Evolutionary conservation across 1,140 invertebrate genomes (phyloP).

Genomic region (Drosophila rufa): DNA sequence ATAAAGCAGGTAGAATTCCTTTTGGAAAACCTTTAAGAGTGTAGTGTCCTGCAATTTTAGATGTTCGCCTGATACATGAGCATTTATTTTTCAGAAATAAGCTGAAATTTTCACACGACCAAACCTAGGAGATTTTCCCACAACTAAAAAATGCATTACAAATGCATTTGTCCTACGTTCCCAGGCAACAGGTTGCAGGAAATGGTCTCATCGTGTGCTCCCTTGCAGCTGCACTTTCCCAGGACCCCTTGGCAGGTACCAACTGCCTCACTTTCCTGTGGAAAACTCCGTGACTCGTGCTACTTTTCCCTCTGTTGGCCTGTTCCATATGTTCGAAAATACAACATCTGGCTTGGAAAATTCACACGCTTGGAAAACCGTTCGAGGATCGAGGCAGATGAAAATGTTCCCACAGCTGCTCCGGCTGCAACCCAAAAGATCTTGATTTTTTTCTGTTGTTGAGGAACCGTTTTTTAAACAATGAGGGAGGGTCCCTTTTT

Average conservation of each 20-base stretch:
- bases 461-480: slow-evolving; percentile 28
- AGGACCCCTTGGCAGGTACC: slow-evolving; percentile 29
- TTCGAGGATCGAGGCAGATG: slow-evolving; percentile 11
- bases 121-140: slow-evolving; percentile 26
- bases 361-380: slow-evolving; percentile 39
- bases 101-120: slow-evolving; percentile 38
- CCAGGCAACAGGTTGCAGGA: slow-evolving; percentile 40
- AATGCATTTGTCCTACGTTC: slow-evolving; percentile 9
- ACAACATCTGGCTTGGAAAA: slow-evolving; percentile 16
- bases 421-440: slow-evolving; percentile 31
- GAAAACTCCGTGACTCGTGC: slow-evolving; percentile 10
- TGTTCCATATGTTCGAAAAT: slow-evolving; percentile 13
- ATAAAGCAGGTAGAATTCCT: slow-evolving; percentile 9
- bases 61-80: slow-evolving; percentile 27
- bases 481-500: slow-evolving; percentile 17
- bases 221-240: slow-evolving; percentile 24
- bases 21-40: background rate
- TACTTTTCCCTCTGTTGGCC: slow-evolving; percentile 22
- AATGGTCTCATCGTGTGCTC: slow-evolving; percentile 27
- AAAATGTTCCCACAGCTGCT: slow-evolving; percentile 50
- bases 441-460: background rate
- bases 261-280: background rate
- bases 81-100: background rate
- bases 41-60: background rate
- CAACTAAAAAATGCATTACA: slow-evolving; percentile 2